A percentile compares a stretch with the other conserved stretches of the same genome.
These are phyloP conservation scores for Rhyacophila evoluta DNA, from an alignment of 2,888 invertebrate genomes.

Conservation along the genomic window DNA sequence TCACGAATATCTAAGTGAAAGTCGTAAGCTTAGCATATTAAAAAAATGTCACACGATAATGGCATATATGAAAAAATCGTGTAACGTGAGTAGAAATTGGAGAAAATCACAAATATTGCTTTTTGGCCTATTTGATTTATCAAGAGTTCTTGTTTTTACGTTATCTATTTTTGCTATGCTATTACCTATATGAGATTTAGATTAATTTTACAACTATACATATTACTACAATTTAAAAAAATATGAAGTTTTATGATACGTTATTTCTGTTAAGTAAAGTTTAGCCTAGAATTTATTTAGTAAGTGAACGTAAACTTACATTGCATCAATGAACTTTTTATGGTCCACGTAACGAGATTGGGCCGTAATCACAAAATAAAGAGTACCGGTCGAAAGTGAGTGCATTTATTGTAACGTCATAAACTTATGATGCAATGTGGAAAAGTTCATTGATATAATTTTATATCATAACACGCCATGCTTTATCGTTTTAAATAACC, in stretches of 20 bases:
- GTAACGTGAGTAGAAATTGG: neutral
- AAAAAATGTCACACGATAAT: neutral
- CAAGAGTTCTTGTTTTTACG: no score
- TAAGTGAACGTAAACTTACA: neutral
- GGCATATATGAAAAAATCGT: neutral
- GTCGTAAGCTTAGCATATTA: neutral
- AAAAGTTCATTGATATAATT: neutral
- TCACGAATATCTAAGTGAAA: slow-evolving; percentile 11
- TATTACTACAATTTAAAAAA: no score
- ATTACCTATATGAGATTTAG: no score
- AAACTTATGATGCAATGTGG: neutral
- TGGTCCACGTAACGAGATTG: neutral
- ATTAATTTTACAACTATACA: no score
- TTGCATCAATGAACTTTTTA: neutral
- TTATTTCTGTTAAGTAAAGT: no score
- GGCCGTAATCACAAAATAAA: slow-evolving; percentile 12
- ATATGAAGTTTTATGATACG: no score
- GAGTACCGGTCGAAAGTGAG: neutral
- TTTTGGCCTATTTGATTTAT: no score
- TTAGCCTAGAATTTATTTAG: no score
- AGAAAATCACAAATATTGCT: neutral
- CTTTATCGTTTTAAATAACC: no score
- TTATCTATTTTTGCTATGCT: no score
- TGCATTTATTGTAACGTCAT: neutral
- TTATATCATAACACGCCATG: neutral